Conservation (phyloP, 2,797 vertebrate species). For the Orestias chungarensis region DNA sequence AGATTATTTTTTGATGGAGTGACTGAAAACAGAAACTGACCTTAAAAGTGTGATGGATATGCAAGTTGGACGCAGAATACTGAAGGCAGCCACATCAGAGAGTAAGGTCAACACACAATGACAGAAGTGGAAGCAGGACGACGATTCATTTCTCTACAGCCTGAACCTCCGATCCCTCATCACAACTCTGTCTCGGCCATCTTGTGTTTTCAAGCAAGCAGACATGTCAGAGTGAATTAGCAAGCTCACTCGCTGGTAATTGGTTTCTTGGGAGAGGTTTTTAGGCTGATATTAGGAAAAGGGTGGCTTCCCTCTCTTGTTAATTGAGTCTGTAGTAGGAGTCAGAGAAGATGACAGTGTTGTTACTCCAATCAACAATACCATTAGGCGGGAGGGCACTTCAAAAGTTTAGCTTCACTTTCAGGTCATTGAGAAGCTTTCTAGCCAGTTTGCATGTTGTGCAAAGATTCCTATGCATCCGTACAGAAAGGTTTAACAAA, state of each 20-base stretch:
- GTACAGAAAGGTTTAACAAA: slow-evolving; percentile 45
- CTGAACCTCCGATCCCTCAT: slow-evolving; percentile 67
- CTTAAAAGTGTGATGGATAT: slow-evolving; percentile 83
- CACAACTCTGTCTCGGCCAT: slow-evolving; percentile 54
- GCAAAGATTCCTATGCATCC: slow-evolving; percentile 36
- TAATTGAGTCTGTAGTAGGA: slow-evolving; percentile 70
- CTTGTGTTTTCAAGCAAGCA: slow-evolving; percentile 55
- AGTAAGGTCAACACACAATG: slow-evolving; percentile 78
- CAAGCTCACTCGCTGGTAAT: slow-evolving; percentile 73
- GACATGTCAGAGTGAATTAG: slow-evolving; percentile 76
- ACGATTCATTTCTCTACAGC: slow-evolving; percentile 66
- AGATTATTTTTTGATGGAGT: slow-evolving; percentile 68
- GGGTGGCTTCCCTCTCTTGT: slow-evolving; percentile 61
- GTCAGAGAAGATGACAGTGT: slow-evolving; percentile 59
- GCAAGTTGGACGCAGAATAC: slow-evolving; percentile 69
- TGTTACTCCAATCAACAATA: slow-evolving; percentile 41
- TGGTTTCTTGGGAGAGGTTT: slow-evolving; percentile 78
- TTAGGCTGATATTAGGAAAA: slow-evolving; percentile 76
- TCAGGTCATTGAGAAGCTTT: slow-evolving; percentile 50
- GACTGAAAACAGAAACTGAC: slow-evolving; percentile 79
- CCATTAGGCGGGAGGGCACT: slow-evolving; percentile 42
- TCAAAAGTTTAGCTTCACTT: slow-evolving; percentile 54
- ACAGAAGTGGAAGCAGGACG: slow-evolving; percentile 59
- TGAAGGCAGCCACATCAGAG: slow-evolving; percentile 65
- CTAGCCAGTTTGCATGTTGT: slow-evolving; percentile 14